These are phyloP conservation scores for Chelonoidis abingdonii DNA, from an alignment of 2,113 vertebrate species.

Conservation along the genomic window DNA sequence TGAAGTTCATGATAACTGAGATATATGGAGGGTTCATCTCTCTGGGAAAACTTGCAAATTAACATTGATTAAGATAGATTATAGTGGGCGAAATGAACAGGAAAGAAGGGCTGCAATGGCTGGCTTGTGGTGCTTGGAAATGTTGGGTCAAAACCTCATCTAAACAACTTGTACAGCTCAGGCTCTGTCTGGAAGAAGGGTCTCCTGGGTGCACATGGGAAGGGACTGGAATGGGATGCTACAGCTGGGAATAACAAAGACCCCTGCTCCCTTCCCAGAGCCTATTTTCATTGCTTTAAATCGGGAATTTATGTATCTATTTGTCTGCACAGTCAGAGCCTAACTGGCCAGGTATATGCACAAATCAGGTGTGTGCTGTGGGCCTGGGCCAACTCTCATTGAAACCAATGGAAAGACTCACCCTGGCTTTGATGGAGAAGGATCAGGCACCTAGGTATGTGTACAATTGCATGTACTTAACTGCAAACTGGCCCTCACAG, in stretches of 20 bases:
- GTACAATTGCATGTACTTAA: background rate
- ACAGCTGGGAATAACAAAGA: background rate
- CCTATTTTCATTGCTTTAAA: background rate
- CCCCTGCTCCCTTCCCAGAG: background rate
- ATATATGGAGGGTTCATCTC: background rate
- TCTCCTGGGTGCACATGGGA: too few relatives aligned
- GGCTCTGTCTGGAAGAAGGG: background rate
- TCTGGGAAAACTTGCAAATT: background rate
- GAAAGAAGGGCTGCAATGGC: background rate
- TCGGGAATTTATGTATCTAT: background rate
- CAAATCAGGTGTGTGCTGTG: too few relatives aligned
- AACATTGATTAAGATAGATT: background rate
- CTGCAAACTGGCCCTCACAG: too few relatives aligned
- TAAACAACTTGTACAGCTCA: background rate
- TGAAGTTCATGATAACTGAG: background rate
- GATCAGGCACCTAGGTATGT: background rate
- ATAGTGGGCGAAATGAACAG: background rate
- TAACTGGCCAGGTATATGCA: background rate
- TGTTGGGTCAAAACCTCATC: background rate
- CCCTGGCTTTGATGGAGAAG: background rate
- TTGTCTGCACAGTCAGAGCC: background rate
- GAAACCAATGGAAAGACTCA: background rate
- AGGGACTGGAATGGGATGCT: too few relatives aligned
- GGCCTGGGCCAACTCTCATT: too few relatives aligned
- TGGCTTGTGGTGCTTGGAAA: too few relatives aligned